Percentiles rank a stretch among this genome's conserved stretches.
Evolutionary conservation across 2,888 invertebrate species (phyloP).

Genomic region (Cylloceria caligata): DNA sequence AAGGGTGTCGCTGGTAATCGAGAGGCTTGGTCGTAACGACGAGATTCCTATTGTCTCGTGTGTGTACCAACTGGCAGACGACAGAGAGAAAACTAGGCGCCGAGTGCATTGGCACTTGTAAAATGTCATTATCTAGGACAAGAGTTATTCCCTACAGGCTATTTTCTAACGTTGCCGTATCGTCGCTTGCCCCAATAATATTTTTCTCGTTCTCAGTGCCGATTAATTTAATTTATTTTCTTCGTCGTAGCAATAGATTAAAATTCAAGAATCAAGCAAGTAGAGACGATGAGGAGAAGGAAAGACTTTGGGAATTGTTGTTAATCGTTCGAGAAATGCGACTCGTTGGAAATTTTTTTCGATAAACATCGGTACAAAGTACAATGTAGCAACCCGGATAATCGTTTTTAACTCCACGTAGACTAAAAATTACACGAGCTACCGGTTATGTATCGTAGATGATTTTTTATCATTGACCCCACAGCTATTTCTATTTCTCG

Average conservation of each 20-base stretch:
- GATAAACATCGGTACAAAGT: constrained; percentile 44
- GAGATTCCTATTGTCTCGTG: background rate
- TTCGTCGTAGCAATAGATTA: background rate
- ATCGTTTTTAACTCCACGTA: background rate
- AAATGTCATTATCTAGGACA: constrained; percentile 65
- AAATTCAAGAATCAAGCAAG: background rate
- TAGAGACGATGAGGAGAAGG: background rate
- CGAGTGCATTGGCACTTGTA: constrained; percentile 64
- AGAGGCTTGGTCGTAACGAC: background rate
- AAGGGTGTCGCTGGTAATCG: background rate
- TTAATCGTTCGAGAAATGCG: background rate
- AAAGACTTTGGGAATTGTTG: background rate
- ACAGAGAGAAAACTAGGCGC: constrained; percentile 41
- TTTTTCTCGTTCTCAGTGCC: constrained; percentile 21
- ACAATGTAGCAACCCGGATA: background rate
- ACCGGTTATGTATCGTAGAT: constrained; percentile 44
- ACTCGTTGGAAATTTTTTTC: background rate
- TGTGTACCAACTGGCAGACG: constrained; percentile 15
- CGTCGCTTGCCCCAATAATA: constrained; percentile 54
- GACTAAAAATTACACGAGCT: constrained; percentile 6
- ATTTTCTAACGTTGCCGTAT: constrained; percentile 63
- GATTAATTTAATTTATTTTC: constrained; percentile 5
- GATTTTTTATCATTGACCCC: constrained; percentile 58
- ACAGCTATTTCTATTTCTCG: constrained; percentile 17
- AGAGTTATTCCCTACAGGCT: constrained; percentile 36